Base-by-base conservation (phyloP, 2,113 vertebrate species). In the Okapia johnstoni region DNA sequence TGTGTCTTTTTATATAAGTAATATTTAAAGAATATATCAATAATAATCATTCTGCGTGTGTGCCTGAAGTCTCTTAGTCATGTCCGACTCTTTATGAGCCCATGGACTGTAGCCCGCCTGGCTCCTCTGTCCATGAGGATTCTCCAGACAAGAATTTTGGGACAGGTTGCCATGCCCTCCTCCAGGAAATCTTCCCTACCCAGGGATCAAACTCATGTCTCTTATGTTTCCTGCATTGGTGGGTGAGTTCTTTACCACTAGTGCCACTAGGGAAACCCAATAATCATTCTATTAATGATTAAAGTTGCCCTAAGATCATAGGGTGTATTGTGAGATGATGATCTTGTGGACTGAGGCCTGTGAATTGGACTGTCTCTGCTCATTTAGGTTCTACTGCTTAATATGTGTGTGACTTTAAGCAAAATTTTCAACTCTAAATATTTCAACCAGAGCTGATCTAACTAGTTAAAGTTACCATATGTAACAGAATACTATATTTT, bases 261-360 rank as follows among this genome's bases (percentile, higher is more conserved):
- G 19, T 1, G 0, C 66, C 0, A 0, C 66, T 9, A 10, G 66
- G n/a, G 19, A 40, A 70, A 4, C 10, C 36, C n/a, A 25, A 9
- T 89, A 60, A 13, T 90, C 70, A 76, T 43, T 43, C 40, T 14
- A 85, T 40, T 79, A 55, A 63, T 86, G 28, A 55, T 26, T 50
- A 55, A 10, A 43, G 1, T 0, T 54, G 54, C 6, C 9, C 36
- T 8, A 55, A 90, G 7, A 30, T 4, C 58, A 7, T 17, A 25
- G 13, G 1, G 5, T 61, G 8, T 25, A 30, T 23, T 52, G 1
- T 30, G 19, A 28, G 15, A 28, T 88, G 4, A 58, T 25, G 30
- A 73, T 16, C 12, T 87, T 80, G 17, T 40, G 33, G 26, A 46
- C 10, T 36, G 3, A 43, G 4, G 25, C 7, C 9, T 36, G 3